Percentiles rank a stretch among this genome's conserved stretches.
Evolutionary conservation across 2,888 invertebrate genomes (phyloP).

Genomic region (Lissocephala sabroskyi): DNA sequence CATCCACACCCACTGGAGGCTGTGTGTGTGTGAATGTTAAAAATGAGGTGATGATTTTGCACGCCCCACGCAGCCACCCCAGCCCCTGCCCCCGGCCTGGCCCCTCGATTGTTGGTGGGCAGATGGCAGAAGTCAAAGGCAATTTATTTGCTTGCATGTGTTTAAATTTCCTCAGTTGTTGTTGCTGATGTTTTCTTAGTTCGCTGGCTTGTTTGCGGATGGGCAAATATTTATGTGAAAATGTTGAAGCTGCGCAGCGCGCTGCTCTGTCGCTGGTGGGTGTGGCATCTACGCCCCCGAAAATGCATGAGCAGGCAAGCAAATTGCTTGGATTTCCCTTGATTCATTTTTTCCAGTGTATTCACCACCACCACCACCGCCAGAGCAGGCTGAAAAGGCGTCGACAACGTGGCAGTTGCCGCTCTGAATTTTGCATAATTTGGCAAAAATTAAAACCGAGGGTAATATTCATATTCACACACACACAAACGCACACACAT

Average conservation of each 20-base stretch:
- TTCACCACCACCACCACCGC: too few relatives aligned
- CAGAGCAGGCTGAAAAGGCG: too few relatives aligned
- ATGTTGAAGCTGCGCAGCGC: slow-evolving; percentile 31
- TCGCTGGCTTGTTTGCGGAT: slow-evolving; percentile 27
- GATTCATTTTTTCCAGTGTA: too few relatives aligned
- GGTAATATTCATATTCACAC: slow-evolving; percentile 47
- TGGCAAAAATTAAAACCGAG: slow-evolving; percentile 59
- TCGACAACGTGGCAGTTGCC: neutral
- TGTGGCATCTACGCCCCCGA: slow-evolving; percentile 25
- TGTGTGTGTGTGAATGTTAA: slow-evolving; percentile 17
- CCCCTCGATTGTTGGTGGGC: slow-evolving; percentile 3
- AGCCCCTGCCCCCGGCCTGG: neutral
- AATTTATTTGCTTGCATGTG: slow-evolving; percentile 40
- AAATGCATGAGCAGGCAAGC: too few relatives aligned
- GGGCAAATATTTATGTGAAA: slow-evolving; percentile 49
- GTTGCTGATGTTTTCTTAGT: slow-evolving; percentile 24
- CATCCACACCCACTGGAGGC: slow-evolving; percentile 10
- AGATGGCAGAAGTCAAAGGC: slow-evolving; percentile 42
- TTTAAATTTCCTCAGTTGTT: slow-evolving; percentile 28
- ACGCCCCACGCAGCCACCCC: slow-evolving; percentile 40
- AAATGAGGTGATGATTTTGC: slow-evolving; percentile 57
- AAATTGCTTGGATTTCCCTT: too few relatives aligned
- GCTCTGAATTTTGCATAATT: slow-evolving; percentile 45
- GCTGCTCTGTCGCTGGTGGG: slow-evolving; percentile 29
- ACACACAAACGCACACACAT: slow-evolving; percentile 9